Evolutionary conservation across 2,888 invertebrate genomes (phyloP), one percentile per base, ranked within the genome.

Genomic region (Aromia moschata): DNA sequence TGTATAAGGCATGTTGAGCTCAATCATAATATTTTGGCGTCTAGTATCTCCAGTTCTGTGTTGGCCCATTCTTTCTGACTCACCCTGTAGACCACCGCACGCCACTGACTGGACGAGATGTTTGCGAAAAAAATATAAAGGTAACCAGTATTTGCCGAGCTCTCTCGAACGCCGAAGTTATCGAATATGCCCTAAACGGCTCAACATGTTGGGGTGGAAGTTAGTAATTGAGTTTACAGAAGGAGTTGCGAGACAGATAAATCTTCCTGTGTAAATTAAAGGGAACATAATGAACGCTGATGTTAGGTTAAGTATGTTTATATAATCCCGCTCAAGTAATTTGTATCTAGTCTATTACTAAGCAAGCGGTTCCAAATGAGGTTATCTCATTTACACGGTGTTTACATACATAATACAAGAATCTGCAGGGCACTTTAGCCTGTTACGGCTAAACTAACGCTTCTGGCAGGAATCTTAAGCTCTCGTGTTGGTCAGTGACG

Each of bases 371-470:
- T 41, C 10, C 18, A 11, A 15, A 20, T 18, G 11, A 41, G 41
- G 20, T 41, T 41, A 41, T 11, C 20, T 41, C n/a, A 41, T 41
- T 41, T 41, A 11, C n/a, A 41, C 41, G 18, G 41, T 20, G 41
- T 3, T 41, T 41, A 20, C 20, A 41, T 41, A 10, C 41, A 20
- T 41, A 41, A 41, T 20, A 18, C 7, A 18, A 18, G 18, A 1
- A n/a, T 16, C 20, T 41, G 18, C 41, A 3, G 41, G 20, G 41
- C 41, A 18, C 11, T 20, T 20, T 41, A 41, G 11, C 18, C 18
- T 17, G 18, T 41, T 41, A 18, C 4, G 11, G 7, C 17, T 25
- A 25, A 25, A 25, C 7, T 25, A 25, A 25, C 7, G 25, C 3
- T 3, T 7, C 25, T 25, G 25, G 25, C 3, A 25, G 7, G 25